Evolutionary conservation across 1,140 invertebrate species (phyloP).

Genomic region (Drosophila pseudoananassae): DNA sequence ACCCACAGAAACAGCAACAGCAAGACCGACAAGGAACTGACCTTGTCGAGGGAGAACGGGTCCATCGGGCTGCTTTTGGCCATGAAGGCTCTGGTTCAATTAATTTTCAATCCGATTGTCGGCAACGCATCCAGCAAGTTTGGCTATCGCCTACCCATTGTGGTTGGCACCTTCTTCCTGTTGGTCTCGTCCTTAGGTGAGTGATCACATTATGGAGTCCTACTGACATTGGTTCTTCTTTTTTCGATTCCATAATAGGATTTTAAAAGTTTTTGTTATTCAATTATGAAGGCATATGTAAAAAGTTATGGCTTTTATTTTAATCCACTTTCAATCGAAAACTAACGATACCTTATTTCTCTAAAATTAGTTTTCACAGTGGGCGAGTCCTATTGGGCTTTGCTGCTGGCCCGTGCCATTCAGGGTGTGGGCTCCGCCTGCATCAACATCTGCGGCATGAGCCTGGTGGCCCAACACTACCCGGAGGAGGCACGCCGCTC

Average conservation of each 20-base stretch:
- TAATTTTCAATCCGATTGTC: conserved; percentile 92
- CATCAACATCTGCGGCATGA: conserved; percentile 90
- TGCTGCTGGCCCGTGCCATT: conserved; percentile 92
- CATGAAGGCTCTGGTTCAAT: conserved; percentile 94
- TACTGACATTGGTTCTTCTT: background rate
- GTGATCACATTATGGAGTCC: conserved; percentile 71
- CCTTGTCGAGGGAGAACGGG: conserved; percentile 87
- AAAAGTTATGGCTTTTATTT: too few relatives aligned
- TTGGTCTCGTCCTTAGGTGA: conserved; percentile 92
- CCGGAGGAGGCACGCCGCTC: conserved; percentile 85
- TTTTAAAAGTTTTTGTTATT: background rate
- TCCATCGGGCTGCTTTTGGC: conserved; percentile 92
- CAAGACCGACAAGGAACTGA: conserved; percentile 26
- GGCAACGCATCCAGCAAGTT: conserved; percentile 87
- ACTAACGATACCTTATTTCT: background rate
- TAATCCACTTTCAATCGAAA: background rate
- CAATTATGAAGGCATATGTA: too few relatives aligned
- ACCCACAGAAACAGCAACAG: conserved; percentile 11
- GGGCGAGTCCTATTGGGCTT: conserved; percentile 89
- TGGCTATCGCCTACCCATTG: conserved; percentile 93
- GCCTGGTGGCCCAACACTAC: conserved; percentile 86
- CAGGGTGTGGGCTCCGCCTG: conserved; percentile 95
- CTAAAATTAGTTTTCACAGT: conserved; percentile 90
- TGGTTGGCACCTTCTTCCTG: conserved; percentile 92
- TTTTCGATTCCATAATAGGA: background rate